A percentile compares a stretch with the other conserved stretches of the same genome.
Conservation (phyloP, 2,888 invertebrate genomes). For the Folsomia candida region DNA sequence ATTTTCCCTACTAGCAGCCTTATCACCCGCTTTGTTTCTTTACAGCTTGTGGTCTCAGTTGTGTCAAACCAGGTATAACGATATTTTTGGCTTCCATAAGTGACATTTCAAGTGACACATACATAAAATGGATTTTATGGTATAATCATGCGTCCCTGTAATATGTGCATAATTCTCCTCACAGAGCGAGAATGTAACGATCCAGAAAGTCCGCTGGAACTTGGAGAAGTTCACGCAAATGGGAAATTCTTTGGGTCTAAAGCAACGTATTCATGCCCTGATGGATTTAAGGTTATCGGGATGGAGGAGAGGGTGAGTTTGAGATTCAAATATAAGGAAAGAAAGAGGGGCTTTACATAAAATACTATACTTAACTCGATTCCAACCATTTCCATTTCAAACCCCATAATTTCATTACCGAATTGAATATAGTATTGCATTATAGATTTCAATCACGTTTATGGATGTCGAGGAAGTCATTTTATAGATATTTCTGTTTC, state of each 20-base stretch:
- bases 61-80: constrained; percentile 91
- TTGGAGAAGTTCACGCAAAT: constrained; percentile 72
- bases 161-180: constrained; percentile 52
- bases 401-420: no score
- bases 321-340: no score
- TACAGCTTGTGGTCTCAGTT: constrained; percentile 61
- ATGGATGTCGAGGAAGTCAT: no score
- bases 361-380: no score
- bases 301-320: constrained; percentile 69
- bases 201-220: constrained; percentile 66
- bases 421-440: no score
- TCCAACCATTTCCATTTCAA: no score
- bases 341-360: no score
- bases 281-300: constrained; percentile 84
- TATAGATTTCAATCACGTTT: no score
- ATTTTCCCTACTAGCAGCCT: no score
- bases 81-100: background rate
- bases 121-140: constrained; percentile 4
- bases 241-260: constrained; percentile 79
- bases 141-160: no score
- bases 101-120: constrained; percentile 1
- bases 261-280: constrained; percentile 80
- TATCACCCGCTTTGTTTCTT: no score
- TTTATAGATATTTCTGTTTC: background rate
- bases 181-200: constrained; percentile 82